Percentiles rank a stretch among this genome's conserved stretches.
These are phyloP conservation scores for Agonopterix subpropinquella DNA, from an alignment of 2,888 invertebrate species.

Conservation along the genomic window DNA sequence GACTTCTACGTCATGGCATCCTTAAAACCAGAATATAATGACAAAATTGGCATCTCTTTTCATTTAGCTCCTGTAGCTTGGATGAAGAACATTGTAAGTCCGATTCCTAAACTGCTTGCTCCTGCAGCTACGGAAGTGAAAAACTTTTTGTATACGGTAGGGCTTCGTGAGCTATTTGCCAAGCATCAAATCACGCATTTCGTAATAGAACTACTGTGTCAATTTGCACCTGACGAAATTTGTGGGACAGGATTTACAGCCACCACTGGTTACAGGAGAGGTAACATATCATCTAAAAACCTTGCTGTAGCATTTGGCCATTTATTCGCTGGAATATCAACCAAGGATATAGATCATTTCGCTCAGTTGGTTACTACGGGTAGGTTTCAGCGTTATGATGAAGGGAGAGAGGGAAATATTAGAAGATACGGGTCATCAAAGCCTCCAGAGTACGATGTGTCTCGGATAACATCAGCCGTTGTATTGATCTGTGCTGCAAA, in stretches of 20 bases:
- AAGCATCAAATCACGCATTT: conserved; percentile 55
- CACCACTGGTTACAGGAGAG: conserved; percentile 72
- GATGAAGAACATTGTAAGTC: conserved; percentile 59
- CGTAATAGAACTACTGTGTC: conserved; percentile 45
- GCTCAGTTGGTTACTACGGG: conserved; percentile 60
- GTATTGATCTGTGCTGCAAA: conserved; percentile 56
- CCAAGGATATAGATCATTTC: conserved; percentile 63
- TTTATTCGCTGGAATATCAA: conserved; percentile 70
- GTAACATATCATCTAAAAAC: conserved; percentile 68
- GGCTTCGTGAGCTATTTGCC: conserved; percentile 79
- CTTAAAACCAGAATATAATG: conserved; percentile 73
- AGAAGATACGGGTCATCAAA: conserved; percentile 38
- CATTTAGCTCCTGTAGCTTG: conserved; percentile 66
- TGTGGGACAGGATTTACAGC: conserved; percentile 76
- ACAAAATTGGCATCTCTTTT: conserved; percentile 69
- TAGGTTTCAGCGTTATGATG: conserved; percentile 52
- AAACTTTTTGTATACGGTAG: conserved; percentile 47
- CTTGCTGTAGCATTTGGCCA: conserved; percentile 71
- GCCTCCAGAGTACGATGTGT: conserved; percentile 55
- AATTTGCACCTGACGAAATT: conserved; percentile 52
- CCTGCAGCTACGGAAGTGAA: conserved; percentile 26
- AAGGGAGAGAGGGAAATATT: conserved; percentile 44
- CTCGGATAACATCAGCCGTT: conserved; percentile 44
- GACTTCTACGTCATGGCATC: conserved; percentile 73
- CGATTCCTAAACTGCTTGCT: conserved; percentile 28